Base-by-base conservation (phyloP, 2,797 vertebrate species). In the Urosaurus nigricauda region DNA sequence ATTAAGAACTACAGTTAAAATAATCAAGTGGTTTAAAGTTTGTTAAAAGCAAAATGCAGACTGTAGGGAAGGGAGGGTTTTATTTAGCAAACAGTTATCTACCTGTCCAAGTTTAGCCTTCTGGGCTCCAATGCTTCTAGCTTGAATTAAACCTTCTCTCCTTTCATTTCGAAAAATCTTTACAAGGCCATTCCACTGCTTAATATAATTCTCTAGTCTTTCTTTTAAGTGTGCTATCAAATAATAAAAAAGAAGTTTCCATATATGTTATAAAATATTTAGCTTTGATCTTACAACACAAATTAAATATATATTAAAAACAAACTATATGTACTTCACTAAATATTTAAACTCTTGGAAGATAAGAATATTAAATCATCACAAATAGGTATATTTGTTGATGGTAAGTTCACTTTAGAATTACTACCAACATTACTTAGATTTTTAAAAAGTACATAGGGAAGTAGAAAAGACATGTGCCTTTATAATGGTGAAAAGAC, bases 111-210 rank as follows among this genome's bases (percentile, higher is more conserved):
- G 95, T 91, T 97, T 98, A 89, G 99, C 98, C 93, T 98, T 98
- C 83, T 97, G 97, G 63, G 99, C 99, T 89, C 99, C 99, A 79
- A 99, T 99, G 94, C 99, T 99, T 96, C 99, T 97, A 63, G 99
- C 99, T 91, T 99, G 99, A 94, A 99, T 99, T 89, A 99, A 97
- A 73, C 99, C 99, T 97, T 99, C 99, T 96, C 99, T 98, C 94
- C 98, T 98, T 82, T 99, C 98, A 87, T 99, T 99, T 93, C 98
- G 97, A 96, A 98, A 99, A 60, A 99, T 95, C 94, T 99, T 99
- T 32, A 99, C 99, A n/a, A 99, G 97, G 87, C 99, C 98, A 1
- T 99, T 99, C 99, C 99, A 99, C 83, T 98, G 98, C 92, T 99
- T 99, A 92, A 99, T 97, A 93, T 99, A 99, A 0, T 98, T 97